phyloP scores from a whole-genome alignment of 2,113 vertebrate genomes.

The Hippocampus abdominalis region DNA sequence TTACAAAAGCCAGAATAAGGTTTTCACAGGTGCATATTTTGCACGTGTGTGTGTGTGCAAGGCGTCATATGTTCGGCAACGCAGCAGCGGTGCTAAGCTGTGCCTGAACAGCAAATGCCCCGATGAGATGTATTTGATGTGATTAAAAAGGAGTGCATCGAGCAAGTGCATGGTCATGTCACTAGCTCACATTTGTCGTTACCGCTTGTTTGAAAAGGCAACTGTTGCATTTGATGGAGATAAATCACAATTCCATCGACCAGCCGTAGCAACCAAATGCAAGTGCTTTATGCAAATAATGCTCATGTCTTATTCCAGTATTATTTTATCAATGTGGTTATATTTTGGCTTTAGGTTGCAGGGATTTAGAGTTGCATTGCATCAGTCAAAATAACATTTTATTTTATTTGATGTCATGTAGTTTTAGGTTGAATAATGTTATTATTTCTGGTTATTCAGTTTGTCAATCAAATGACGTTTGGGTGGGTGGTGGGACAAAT shows the following conservation, averaged over 20 bases:
- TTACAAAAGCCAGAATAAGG: slow-evolving; percentile 1
- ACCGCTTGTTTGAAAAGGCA: not conserved
- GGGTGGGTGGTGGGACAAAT: too few relatives aligned
- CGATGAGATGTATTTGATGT: slow-evolving; percentile 31
- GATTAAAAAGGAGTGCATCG: slow-evolving; percentile 44
- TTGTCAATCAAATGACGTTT: too few relatives aligned
- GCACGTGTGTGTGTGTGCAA: slow-evolving; percentile 14
- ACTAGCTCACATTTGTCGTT: slow-evolving; percentile 9
- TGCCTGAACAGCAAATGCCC: slow-evolving; percentile 52
- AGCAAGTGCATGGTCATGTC: slow-evolving; percentile 22
- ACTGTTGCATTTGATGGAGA: not conserved
- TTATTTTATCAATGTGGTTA: too few relatives aligned
- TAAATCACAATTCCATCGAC: not conserved
- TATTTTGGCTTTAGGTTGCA: too few relatives aligned
- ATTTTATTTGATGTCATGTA: too few relatives aligned
- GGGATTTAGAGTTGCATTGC: too few relatives aligned
- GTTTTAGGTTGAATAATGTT: too few relatives aligned
- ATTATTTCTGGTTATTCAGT: too few relatives aligned
- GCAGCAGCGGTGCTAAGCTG: slow-evolving; percentile 34
- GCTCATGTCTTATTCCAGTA: not conserved
- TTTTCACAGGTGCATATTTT: slow-evolving; percentile 29
- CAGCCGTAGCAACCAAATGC: not conserved
- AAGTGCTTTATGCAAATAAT: not conserved
- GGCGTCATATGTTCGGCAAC: slow-evolving; percentile 12
- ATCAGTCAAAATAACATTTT: too few relatives aligned